These are phyloP conservation scores for Drosophila fungiperda DNA, from an alignment of 2,888 invertebrate species.

Conservation along the genomic window DNA sequence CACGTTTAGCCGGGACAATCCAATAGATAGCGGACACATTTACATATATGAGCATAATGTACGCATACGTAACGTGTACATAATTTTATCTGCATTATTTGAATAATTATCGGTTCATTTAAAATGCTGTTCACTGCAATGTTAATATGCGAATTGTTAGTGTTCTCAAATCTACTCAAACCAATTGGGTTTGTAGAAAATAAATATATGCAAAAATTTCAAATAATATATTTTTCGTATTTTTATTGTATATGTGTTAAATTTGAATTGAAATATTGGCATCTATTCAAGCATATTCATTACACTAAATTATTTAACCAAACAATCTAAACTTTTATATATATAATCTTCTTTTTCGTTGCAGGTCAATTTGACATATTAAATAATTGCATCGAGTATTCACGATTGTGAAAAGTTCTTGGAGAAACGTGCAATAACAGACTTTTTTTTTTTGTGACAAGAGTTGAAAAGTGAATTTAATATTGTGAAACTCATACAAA, in stretches of 20 bases:
- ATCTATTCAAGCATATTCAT: not conserved
- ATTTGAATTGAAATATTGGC: not conserved
- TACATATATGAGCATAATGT: conserved; percentile 1
- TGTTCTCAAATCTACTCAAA: not conserved
- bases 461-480: conserved; percentile 16
- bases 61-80: conserved; percentile 1
- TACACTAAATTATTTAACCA: not conserved
- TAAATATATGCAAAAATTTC: not conserved
- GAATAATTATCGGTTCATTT: conserved; percentile 5
- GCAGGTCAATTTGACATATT: conserved; percentile 31
- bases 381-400: conserved; percentile 18
- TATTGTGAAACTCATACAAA: conserved; percentile 41
- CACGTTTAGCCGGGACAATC: conserved; percentile 36
- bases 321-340: not conserved
- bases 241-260: not conserved
- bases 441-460: conserved; percentile 29
- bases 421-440: conserved; percentile 16
- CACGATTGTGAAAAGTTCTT: conserved; percentile 15
- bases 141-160: conserved; percentile 8
- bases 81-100: not conserved
- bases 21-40: conserved; percentile 14
- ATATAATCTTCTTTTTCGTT: conserved; percentile 16
- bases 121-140: not conserved
- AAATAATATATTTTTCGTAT: not conserved
- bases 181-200: not conserved